Conservation (phyloP, 2,797 vertebrate genomes). For the Gymnoscopelus braueri region DNA sequence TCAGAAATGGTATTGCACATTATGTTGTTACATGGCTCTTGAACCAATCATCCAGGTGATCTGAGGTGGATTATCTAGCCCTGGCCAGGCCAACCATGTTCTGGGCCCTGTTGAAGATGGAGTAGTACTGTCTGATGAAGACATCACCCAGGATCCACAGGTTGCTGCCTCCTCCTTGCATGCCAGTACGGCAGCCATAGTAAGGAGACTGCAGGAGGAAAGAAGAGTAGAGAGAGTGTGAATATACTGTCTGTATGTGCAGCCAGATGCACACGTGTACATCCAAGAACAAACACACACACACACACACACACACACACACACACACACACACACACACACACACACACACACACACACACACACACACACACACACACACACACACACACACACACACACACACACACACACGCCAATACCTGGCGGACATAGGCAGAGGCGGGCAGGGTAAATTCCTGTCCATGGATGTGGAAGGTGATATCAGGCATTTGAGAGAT, state of each 20-base stretch:
- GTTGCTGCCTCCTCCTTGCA: slow-evolving; percentile 20
- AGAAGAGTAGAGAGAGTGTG: not conserved
- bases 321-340: no score
- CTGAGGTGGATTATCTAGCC: slow-evolving; percentile 33
- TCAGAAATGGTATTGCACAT: not conserved
- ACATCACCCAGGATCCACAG: slow-evolving; percentile 83
- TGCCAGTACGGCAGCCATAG: slow-evolving; percentile 50
- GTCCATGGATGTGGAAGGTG: slow-evolving; percentile 4
- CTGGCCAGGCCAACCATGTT: slow-evolving; percentile 73
- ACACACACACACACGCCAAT: no score
- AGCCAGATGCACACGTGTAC: no score
- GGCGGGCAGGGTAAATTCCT: slow-evolving; percentile 20
- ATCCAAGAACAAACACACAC: no score
- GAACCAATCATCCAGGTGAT: not conserved
- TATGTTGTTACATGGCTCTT: not conserved
- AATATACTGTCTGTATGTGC: no score
- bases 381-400: no score
- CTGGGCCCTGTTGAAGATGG: slow-evolving; percentile 74
- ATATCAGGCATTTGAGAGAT: slow-evolving; percentile 23
- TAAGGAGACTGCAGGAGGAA: slow-evolving; percentile 20
- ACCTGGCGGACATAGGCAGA: slow-evolving; percentile 18
- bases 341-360: no score
- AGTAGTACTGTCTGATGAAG: slow-evolving; percentile 81
- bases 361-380: no score
- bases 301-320: no score